Conservation (phyloP, 2,888 invertebrate species). For the Brachypalpus laphriformis region DNA sequence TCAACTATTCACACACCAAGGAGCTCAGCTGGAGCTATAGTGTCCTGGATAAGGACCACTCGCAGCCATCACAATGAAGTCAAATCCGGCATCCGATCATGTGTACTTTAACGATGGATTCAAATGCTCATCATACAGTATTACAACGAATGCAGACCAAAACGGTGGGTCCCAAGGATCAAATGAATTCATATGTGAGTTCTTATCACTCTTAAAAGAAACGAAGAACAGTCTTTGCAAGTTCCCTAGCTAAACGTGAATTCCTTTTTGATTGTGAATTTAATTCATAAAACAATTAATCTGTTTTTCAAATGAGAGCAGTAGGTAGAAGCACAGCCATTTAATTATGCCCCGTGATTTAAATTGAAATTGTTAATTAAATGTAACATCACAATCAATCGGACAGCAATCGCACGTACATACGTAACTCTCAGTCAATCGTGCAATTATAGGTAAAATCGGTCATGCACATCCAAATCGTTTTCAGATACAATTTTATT, state of each 20-base stretch:
- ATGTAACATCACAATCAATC: constrained; percentile 9
- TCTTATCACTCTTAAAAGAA: constrained; percentile 13
- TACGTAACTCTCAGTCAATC: not conserved
- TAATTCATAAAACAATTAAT: not conserved
- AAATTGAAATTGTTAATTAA: constrained; percentile 22
- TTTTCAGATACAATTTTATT: not conserved
- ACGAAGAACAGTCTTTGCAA: not conserved
- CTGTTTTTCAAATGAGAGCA: not conserved
- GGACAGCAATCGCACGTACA: constrained; percentile 9
- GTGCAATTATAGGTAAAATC: not conserved
- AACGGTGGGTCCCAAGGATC: constrained; percentile 84
- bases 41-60: constrained; percentile 43
- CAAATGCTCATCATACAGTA: constrained; percentile 81
- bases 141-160: constrained; percentile 79
- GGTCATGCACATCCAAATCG: constrained; percentile 51
- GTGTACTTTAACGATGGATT: constrained; percentile 82
- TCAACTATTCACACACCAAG: not conserved
- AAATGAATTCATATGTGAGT: constrained; percentile 84
- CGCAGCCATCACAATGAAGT: constrained; percentile 77
- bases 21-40: constrained; percentile 2
- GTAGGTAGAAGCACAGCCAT: not conserved
- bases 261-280: not conserved
- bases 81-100: constrained; percentile 80
- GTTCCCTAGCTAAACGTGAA: not conserved
- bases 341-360: not conserved